phyloP scores from a whole-genome alignment of 2,113 vertebrate species.

The Alethe castanea region DNA sequence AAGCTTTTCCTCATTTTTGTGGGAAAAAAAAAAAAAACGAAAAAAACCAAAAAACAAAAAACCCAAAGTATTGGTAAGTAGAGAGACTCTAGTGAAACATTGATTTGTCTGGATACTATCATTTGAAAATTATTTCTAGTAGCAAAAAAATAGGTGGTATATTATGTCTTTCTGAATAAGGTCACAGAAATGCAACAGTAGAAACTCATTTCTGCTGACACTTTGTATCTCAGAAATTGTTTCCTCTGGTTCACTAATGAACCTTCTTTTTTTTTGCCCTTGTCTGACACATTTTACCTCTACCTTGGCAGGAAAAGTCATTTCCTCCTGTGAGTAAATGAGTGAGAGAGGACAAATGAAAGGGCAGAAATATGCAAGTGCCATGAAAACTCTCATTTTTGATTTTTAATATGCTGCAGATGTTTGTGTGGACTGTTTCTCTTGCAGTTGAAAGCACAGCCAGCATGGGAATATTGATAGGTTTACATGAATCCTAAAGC shows the following conservation, averaged over 20 bases:
- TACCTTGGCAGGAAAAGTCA: constrained; percentile 37
- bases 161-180: not conserved
- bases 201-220: constrained; percentile 25
- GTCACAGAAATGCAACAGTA: not conserved
- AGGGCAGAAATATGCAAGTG: constrained; percentile 5
- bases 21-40: not conserved
- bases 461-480: not conserved
- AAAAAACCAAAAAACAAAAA: too few species aligned
- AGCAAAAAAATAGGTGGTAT: not conserved
- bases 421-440: not conserved
- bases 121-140: not conserved
- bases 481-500: constrained; percentile 23
- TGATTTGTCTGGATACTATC: not conserved
- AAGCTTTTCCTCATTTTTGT: not conserved
- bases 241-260: constrained; percentile 16
- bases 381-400: not conserved
- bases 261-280: not conserved
- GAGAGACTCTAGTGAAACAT: not conserved
- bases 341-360: constrained; percentile 22
- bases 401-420: constrained; percentile 35
- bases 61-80: not conserved
- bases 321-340: constrained; percentile 20
- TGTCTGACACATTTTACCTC: constrained; percentile 32
- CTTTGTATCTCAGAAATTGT: not conserved
- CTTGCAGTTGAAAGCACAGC: not conserved